Conservation (phyloP, 2,797 vertebrate species). For the Tauraco hartlaubi region DNA sequence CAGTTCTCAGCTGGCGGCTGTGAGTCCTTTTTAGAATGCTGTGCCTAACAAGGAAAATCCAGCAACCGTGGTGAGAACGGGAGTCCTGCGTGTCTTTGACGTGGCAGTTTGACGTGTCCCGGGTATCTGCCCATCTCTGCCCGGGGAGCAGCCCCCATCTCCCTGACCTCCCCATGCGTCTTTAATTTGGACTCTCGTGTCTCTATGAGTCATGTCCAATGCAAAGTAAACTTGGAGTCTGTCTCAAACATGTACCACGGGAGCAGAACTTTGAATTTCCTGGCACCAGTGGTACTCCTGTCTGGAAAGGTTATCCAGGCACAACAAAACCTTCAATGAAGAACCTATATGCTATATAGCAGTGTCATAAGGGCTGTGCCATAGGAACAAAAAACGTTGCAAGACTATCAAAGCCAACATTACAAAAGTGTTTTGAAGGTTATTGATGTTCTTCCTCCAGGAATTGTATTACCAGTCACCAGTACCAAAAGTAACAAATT, state of each 20-base stretch:
- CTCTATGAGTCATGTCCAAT: neutral
- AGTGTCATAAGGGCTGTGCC: neutral
- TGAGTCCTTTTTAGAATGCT: neutral
- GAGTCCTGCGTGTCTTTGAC: neutral
- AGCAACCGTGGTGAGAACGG: neutral
- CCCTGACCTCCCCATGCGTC: neutral
- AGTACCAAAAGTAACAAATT: conserved; percentile 74
- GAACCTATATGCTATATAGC: conserved; percentile 22
- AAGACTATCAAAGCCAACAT: conserved; percentile 64
- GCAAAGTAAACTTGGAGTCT: neutral
- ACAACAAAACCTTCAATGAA: neutral
- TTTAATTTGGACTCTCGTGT: neutral
- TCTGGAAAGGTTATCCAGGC: conserved; percentile 31
- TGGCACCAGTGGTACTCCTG: neutral
- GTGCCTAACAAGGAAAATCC: neutral
- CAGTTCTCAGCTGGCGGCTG: neutral
- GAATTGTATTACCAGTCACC: conserved; percentile 70
- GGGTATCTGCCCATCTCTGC: neutral
- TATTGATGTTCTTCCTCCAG: conserved; percentile 53
- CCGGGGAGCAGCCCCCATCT: rapidly evolving
- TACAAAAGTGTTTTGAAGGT: conserved; percentile 64
- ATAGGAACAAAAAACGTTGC: neutral
- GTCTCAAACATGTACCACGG: neutral
- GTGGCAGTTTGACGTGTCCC: neutral
- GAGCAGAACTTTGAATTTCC: conserved; percentile 7